Evolutionary conservation across 2,113 vertebrate species (phyloP), one percentile per base, ranked within the genome.

Genomic region (Campylomormyrus tamandua): DNA sequence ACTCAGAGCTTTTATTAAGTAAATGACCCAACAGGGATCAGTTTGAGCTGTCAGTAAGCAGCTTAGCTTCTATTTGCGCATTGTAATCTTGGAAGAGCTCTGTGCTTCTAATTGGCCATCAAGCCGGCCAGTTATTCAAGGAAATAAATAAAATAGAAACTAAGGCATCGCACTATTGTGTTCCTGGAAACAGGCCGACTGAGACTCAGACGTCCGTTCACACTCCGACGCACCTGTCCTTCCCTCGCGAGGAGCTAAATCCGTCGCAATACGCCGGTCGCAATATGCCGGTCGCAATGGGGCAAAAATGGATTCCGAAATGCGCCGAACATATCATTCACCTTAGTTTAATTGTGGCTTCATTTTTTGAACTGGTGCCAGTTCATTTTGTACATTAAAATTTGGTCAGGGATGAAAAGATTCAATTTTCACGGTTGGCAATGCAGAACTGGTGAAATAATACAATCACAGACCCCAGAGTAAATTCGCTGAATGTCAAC

Each of bases 341-440:
- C 97, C 98, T 98, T 97, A 99, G 99, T 99, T 98, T 97, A 98
- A 99, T 98, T 98, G 98, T 98, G 96, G 96, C 96, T 97, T 96
- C 94, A 96, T 97, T 96, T 94, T 98, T 97, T 99, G 98, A 99
- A 98, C 96, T 96, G 96, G 96, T 96, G 97, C 98, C 98, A 99
- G 98, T 98, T 98, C 97, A 98, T 99, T 99, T 99, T 98, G 97
- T 99, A 99, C 97, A 99, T 99, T 99, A 99, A 98, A 98, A 99
- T 98, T 98, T 97, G 98, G 98, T 99, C 98, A 99, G 97, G 98
- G 98, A 98, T 99, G 98, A 98, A 99, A 98, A 98, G 97, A 98
- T 99, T 99, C 97, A 97, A 99, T 99, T 99, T 99, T 99, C 98
- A 99, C 95, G 98, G 98, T 99, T 97, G 98, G 97, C 97, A 99